phyloP scores from a whole-genome alignment of 2,888 invertebrate species.

The Schrankia costaestrigalis region DNA sequence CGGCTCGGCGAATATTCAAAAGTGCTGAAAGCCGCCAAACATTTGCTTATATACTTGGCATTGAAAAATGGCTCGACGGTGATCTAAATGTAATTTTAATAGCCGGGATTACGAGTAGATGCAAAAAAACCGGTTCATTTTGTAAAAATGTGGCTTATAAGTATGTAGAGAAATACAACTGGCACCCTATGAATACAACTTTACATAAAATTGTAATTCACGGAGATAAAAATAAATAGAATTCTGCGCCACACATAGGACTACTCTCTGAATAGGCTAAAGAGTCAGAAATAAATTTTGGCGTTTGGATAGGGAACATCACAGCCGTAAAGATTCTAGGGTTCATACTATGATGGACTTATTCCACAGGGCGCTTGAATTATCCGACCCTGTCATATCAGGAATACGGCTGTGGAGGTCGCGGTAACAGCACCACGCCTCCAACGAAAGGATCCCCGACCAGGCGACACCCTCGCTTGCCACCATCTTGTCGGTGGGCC shows the following conservation, averaged over 20 bases:
- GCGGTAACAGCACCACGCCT: too few species aligned
- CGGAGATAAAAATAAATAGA: not conserved
- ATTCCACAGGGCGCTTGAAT: not conserved
- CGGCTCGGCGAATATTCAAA: too few species aligned
- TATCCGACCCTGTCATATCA: not conserved
- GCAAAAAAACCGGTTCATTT: not conserved
- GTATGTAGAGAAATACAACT: conserved; percentile 1
- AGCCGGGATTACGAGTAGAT: not conserved
- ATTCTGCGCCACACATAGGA: not conserved
- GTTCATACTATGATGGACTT: not conserved
- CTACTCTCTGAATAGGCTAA: conserved; percentile 2
- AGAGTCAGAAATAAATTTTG: conserved; percentile 3
- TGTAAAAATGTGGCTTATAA: not conserved
- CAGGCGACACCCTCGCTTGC: too few species aligned
- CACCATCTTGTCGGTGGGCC: too few species aligned
- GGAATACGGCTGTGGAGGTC: too few species aligned
- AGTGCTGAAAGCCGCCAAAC: too few species aligned
- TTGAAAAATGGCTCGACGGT: too few species aligned
- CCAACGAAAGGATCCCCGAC: too few species aligned
- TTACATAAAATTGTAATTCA: conserved; percentile 4
- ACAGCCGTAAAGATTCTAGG: not conserved
- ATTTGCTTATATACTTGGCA: too few species aligned
- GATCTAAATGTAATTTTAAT: too few species aligned
- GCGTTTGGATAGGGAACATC: not conserved
- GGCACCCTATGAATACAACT: conserved; percentile 3